Evolutionary conservation across 2,113 vertebrate genomes (phyloP).

Genomic region (Ammospiza nelsoni): DNA sequence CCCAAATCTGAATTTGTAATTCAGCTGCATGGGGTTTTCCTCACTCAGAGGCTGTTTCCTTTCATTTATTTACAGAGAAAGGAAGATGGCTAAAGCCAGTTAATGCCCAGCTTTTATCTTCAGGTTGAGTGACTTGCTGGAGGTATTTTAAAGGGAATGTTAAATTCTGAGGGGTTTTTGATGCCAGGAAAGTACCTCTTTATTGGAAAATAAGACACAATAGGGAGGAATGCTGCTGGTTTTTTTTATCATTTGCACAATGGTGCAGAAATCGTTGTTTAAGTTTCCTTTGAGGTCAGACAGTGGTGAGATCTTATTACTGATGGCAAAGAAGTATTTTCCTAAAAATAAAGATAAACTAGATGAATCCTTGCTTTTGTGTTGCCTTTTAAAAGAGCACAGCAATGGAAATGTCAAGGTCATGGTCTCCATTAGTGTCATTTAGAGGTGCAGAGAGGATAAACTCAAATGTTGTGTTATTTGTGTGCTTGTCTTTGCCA

Average conservation of each 20-base stretch:
- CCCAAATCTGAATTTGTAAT: background rate
- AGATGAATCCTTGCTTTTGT: constrained; percentile 24
- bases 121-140: background rate
- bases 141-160: background rate
- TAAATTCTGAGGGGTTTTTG: background rate
- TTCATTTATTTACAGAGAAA: background rate
- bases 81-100: background rate
- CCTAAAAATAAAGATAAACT: background rate
- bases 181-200: background rate
- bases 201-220: background rate
- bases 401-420: constrained; percentile 18
- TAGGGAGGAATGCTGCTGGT: constrained; percentile 12
- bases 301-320: background rate
- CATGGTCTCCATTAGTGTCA: constrained; percentile 42
- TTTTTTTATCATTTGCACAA: background rate
- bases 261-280: background rate
- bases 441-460: constrained; percentile 24
- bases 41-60: background rate
- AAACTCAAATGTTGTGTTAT: background rate
- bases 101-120: constrained; percentile 5
- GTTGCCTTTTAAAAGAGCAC: background rate
- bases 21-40: background rate
- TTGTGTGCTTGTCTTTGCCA: background rate
- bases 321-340: background rate
- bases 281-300: constrained; percentile 13